phyloP scores from a whole-genome alignment of 2,797 vertebrate species.

The Brotula barbata region DNA sequence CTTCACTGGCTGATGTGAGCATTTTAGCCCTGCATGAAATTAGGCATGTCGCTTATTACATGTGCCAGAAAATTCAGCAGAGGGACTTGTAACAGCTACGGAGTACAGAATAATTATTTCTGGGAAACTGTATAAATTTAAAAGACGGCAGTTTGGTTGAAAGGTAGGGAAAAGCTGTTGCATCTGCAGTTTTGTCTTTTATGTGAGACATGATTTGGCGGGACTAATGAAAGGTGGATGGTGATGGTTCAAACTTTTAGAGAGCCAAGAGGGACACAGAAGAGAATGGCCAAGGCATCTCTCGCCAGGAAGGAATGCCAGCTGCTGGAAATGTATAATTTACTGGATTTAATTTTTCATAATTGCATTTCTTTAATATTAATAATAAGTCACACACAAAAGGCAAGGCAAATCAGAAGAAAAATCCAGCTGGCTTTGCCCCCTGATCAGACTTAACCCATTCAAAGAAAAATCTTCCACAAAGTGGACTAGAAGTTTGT shows the following conservation, averaged over 20 bases:
- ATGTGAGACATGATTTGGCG: slow-evolving; percentile 38
- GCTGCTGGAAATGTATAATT: slow-evolving; percentile 16
- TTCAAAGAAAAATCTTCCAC: not conserved
- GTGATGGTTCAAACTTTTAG: slow-evolving; percentile 56
- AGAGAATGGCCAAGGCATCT: slow-evolving; percentile 22
- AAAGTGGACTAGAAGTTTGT: not conserved
- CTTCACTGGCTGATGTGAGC: too few relatives aligned
- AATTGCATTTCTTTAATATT: slow-evolving; percentile 18
- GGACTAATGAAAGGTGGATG: slow-evolving; percentile 52
- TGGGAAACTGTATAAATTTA: too few relatives aligned
- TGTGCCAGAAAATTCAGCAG: too few relatives aligned
- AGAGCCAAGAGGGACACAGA: slow-evolving; percentile 29
- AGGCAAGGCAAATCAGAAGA: not conserved
- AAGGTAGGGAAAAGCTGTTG: slow-evolving; percentile 22
- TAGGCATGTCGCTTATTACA: too few relatives aligned
- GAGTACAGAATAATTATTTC: too few relatives aligned
- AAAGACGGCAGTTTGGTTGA: slow-evolving; percentile 12
- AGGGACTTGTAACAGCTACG: too few relatives aligned
- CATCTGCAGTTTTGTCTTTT: slow-evolving; percentile 13
- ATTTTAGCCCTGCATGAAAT: too few relatives aligned
- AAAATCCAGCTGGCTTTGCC: too few relatives aligned
- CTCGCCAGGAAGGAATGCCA: slow-evolving; percentile 40
- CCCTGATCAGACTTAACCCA: not conserved
- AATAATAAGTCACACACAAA: slow-evolving; percentile 1
- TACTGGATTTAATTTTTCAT: not conserved